These are phyloP conservation scores for Neoitamus cyanurus DNA, from an alignment of 2,888 invertebrate genomes.

Conservation along the genomic window DNA sequence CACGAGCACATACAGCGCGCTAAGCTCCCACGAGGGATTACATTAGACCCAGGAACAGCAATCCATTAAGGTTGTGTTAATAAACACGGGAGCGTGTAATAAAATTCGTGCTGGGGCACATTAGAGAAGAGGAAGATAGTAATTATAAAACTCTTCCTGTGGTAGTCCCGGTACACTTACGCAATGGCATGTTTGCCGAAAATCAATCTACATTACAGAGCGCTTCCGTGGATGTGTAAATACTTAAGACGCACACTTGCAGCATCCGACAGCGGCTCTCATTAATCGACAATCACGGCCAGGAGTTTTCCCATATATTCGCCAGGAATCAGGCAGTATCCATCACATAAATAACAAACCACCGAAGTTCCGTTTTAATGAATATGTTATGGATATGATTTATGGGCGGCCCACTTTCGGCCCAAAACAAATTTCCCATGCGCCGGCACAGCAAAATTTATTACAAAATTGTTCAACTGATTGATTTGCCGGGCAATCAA, in stretches of 20 bases:
- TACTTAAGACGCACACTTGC: neutral
- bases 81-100: neutral
- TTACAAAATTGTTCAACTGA: slow-evolving; percentile 32
- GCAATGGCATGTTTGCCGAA: neutral
- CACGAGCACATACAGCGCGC: neutral
- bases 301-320: neutral
- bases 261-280: neutral
- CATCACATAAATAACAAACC: slow-evolving; percentile 6
- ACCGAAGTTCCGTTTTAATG: slow-evolving; percentile 14
- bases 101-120: neutral
- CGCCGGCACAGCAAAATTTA: slow-evolving; percentile 2
- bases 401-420: slow-evolving; percentile 16
- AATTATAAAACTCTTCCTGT: neutral
- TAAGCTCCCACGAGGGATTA: neutral
- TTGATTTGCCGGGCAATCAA: slow-evolving; percentile 16
- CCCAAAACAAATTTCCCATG: slow-evolving; percentile 28
- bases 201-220: no score
- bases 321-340: slow-evolving; percentile 18
- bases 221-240: neutral
- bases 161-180: neutral
- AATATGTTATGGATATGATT: slow-evolving; percentile 39
- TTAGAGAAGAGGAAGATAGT: neutral
- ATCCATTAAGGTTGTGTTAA: neutral
- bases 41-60: neutral
- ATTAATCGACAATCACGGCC: neutral